Conservation (phyloP, 2,797 vertebrate species). For the Novumbra hubbsi region DNA sequence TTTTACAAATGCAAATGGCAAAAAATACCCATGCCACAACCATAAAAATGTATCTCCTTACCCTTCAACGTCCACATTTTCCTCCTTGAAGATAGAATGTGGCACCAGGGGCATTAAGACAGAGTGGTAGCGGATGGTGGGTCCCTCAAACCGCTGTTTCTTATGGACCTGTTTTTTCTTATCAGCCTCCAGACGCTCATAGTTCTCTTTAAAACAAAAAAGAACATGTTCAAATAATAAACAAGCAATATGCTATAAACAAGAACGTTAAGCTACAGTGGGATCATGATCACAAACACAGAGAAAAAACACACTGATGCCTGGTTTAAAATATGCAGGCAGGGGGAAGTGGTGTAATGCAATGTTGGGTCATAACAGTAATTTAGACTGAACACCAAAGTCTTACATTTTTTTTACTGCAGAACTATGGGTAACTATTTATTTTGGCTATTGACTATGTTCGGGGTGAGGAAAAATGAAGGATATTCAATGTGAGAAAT, state of each 20-base stretch:
- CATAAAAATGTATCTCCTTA: slow-evolving; percentile 42
- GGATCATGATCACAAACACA: too few species aligned
- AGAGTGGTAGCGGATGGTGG: slow-evolving; percentile 89
- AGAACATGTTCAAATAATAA: not conserved
- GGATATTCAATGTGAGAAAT: too few species aligned
- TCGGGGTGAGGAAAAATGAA: too few species aligned
- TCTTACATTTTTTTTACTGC: too few species aligned
- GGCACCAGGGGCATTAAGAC: slow-evolving; percentile 88
- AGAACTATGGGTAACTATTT: too few species aligned
- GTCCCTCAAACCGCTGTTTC: slow-evolving; percentile 86
- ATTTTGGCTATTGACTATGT: too few species aligned
- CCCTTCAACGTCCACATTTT: slow-evolving; percentile 95
- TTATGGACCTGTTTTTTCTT: slow-evolving; percentile 97
- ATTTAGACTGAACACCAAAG: too few species aligned
- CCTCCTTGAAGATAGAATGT: slow-evolving; percentile 82
- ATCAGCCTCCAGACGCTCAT: slow-evolving; percentile 92
- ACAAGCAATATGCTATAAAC: not conserved
- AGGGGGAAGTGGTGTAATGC: too few species aligned
- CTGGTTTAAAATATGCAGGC: too few species aligned
- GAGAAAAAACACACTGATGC: too few species aligned
- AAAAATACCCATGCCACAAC: not conserved
- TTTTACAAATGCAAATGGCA: not conserved
- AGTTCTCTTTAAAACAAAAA: slow-evolving; percentile 80
- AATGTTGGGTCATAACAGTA: too few species aligned
- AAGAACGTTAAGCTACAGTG: too few species aligned